phyloP scores from a whole-genome alignment of 2,888 invertebrate genomes.

The Agrochola litura region DNA sequence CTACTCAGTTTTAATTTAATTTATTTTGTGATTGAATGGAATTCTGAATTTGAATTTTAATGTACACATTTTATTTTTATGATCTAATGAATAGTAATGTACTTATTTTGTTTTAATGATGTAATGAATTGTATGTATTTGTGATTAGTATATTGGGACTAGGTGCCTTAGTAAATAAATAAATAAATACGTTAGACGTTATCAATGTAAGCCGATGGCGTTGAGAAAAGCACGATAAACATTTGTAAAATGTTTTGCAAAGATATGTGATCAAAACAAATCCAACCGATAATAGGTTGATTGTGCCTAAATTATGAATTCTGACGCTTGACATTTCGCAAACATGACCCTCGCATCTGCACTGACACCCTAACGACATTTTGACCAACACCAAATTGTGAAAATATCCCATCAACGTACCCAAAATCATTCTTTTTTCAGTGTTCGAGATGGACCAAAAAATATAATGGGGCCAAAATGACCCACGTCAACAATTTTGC shows the following conservation, averaged over 20 bases:
- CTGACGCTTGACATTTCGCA: slow-evolving; percentile 24
- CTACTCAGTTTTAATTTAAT: too few species aligned
- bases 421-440: slow-evolving; percentile 57
- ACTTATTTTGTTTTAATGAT: too few species aligned
- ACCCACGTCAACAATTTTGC: slow-evolving; percentile 74
- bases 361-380: slow-evolving; percentile 26
- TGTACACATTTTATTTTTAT: too few species aligned
- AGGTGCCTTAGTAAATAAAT: too few species aligned
- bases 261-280: background rate
- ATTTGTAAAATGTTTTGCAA: background rate
- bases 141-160: too few species aligned
- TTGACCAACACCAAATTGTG: slow-evolving; percentile 31
- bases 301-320: slow-evolving; percentile 6
- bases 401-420: slow-evolving; percentile 54
- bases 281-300: slow-evolving; percentile 4
- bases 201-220: background rate
- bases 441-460: slow-evolving; percentile 31
- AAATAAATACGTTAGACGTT: too few species aligned
- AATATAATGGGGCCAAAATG: slow-evolving; percentile 60
- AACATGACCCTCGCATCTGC: slow-evolving; percentile 16
- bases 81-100: too few species aligned
- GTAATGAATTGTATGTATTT: too few species aligned
- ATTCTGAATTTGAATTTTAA: too few species aligned
- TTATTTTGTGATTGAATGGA: too few species aligned
- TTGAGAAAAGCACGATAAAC: background rate